Percentiles rank a stretch among this genome's conserved stretches.
phyloP scores from a whole-genome alignment of 2,797 vertebrate genomes.

The Melopsittacus undulatus region DNA sequence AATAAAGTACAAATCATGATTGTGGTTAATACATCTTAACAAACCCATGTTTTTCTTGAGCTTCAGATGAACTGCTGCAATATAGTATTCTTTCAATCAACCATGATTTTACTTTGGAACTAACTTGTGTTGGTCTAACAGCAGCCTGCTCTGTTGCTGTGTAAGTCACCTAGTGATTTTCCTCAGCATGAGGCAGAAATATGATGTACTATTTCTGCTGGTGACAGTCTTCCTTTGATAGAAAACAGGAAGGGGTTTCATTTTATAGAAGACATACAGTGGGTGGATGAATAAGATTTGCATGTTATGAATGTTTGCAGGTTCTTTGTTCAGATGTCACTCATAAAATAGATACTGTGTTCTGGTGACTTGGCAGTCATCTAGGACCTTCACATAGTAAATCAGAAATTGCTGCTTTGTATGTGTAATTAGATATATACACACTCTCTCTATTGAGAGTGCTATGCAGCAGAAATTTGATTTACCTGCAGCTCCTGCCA shows the following conservation, averaged over 20 bases:
- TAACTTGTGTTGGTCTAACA: not conserved
- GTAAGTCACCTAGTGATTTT: not conserved
- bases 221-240: not conserved
- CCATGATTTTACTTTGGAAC: not conserved
- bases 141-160: not conserved
- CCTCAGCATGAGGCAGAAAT: not conserved
- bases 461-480: not conserved
- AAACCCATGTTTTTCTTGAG: not conserved
- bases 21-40: not conserved
- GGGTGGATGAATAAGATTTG: not conserved
- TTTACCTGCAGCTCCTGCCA: not conserved
- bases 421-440: not conserved
- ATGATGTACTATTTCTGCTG: not conserved
- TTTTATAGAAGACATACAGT: not conserved
- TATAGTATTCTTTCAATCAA: not conserved
- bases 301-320: not conserved
- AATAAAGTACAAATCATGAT: not conserved
- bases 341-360: not conserved
- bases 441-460: not conserved
- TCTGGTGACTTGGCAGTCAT: not conserved
- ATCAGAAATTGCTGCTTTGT: not conserved
- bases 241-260: not conserved
- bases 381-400: not conserved
- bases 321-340: not conserved
- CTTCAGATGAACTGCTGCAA: not conserved